Evolutionary conservation across 2,888 invertebrate species (phyloP).

Genomic region (Tiphia femorata): DNA sequence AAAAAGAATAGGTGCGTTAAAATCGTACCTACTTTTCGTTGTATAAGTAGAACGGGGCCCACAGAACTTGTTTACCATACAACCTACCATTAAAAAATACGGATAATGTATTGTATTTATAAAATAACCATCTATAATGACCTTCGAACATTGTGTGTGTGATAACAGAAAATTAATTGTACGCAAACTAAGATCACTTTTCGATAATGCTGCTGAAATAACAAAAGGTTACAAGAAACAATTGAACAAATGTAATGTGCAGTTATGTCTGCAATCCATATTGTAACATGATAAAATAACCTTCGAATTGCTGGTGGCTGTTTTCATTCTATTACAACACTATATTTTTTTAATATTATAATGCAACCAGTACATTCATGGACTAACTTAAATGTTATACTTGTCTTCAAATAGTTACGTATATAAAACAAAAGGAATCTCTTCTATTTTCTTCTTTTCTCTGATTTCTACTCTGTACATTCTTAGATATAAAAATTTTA

Average conservation of each 20-base stretch:
- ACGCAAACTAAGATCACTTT: slow-evolving; percentile 28
- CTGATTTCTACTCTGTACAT: slow-evolving; percentile 32
- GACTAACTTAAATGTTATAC: slow-evolving; percentile 13
- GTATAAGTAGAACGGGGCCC: slow-evolving; percentile 60
- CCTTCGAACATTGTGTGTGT: slow-evolving; percentile 40
- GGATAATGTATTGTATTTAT: slow-evolving; percentile 45
- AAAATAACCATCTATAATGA: slow-evolving; percentile 37
- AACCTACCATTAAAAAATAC: slow-evolving; percentile 34
- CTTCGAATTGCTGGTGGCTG: slow-evolving; percentile 7
- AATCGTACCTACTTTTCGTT: slow-evolving; percentile 55
- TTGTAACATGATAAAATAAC: slow-evolving; percentile 5
- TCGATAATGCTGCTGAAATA: slow-evolving; percentile 18
- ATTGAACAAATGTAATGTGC: slow-evolving; percentile 8
- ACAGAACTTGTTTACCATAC: slow-evolving; percentile 55
- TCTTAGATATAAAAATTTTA: slow-evolving; percentile 25
- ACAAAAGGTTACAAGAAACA: slow-evolving; percentile 15
- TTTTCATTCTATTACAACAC: slow-evolving; percentile 14
- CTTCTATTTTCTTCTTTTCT: slow-evolving; percentile 10
- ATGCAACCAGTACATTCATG: slow-evolving; percentile 13
- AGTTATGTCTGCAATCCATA: slow-evolving; percentile 5
- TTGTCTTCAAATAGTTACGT: slow-evolving; percentile 7
- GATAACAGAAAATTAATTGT: slow-evolving; percentile 38
- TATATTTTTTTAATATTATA: slow-evolving; percentile 15
- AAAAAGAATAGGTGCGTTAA: slow-evolving; percentile 21
- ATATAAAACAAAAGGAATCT: slow-evolving; percentile 3